Base-by-base conservation (phyloP, 2,113 vertebrate genomes). In the Amazona vittata region DNA sequence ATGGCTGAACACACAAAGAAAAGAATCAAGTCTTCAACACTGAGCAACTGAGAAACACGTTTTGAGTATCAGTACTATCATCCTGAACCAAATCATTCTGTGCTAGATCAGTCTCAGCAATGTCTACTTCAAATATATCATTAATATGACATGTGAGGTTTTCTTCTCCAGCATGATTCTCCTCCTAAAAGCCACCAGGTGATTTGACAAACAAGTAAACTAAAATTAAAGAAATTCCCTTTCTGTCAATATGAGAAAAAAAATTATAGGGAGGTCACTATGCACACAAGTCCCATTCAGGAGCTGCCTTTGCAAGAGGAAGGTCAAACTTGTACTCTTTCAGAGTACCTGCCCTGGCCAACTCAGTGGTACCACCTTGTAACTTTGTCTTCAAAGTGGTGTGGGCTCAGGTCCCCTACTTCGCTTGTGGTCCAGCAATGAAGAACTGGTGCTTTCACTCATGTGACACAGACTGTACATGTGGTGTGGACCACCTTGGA, bases 361-460 rank as follows among this genome's bases (percentile, higher is more conserved):
- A 14, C 8, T 29, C 13, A 2, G 1, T 29, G 26, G 15, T 21
- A 41, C 4, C 25, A 63, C 2, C 2, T 0, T 26, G 6, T 39
- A 22, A 13, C 19, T 77, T 53, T 89, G 24, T n/a, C 26, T 82
- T 57, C 31, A 31, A 10, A 24, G 22, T n/a, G 29, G 10, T 0
- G 1, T 2, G 19, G 7, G 5, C 16, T 50, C 19, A 67, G 6
- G 41, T 86, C 33, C 11, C 24, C 35, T 21, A 19, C 4, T 39
- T 74, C 18, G 20, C 12, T 2, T 59, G 3, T 17, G 26, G 18
- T 71, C 28, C 19, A 68, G 8, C 6, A 69, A 25, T 20, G 12
- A 75, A 9, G 4, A 3, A 37, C 25, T 52, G 16, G 26, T 12
- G 22, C 15, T 76, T 64, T 76, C 4, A 76, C 1, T 79, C 47